phyloP scores from a whole-genome alignment of 2,797 vertebrate species.

The Galago senegalensis region DNA sequence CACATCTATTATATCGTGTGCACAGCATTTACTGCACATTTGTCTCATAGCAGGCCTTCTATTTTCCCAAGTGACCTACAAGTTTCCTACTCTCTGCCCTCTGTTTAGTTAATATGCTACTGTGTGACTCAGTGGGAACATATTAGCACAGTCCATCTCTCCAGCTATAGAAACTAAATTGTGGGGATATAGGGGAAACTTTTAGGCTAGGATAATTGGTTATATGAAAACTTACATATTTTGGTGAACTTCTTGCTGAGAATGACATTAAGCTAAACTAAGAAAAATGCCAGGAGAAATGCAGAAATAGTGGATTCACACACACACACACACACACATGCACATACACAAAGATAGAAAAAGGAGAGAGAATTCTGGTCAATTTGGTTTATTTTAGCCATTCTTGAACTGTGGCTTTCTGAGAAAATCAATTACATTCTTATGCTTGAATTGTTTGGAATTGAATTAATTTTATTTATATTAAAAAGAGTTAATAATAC shows the following conservation, averaged over 20 bases:
- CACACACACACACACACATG: not conserved
- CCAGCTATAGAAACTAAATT: not conserved
- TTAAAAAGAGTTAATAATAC: not conserved
- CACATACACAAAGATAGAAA: accelerated
- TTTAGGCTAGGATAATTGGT: not conserved
- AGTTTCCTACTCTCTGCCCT: not conserved
- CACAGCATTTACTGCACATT: not conserved
- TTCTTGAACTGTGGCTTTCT: not conserved
- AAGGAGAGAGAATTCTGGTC: not conserved
- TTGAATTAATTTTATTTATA: conserved; percentile 1
- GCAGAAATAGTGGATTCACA: not conserved
- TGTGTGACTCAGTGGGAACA: not conserved
- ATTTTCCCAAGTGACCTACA: not conserved
- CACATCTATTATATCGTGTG: not conserved
- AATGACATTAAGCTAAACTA: conserved; percentile 22
- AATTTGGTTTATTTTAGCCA: not conserved
- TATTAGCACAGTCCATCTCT: not conserved
- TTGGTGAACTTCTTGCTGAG: not conserved
- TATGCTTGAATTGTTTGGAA: conserved; percentile 14
- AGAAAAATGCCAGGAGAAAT: not conserved
- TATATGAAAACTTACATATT: not conserved
- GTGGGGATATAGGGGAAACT: not conserved
- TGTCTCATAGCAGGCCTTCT: not conserved
- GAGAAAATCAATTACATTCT: conserved; percentile 17
- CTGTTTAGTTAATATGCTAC: not conserved